These are phyloP conservation scores for Brenthis hecate DNA, from an alignment of 2,888 invertebrate genomes.

Conservation along the genomic window DNA sequence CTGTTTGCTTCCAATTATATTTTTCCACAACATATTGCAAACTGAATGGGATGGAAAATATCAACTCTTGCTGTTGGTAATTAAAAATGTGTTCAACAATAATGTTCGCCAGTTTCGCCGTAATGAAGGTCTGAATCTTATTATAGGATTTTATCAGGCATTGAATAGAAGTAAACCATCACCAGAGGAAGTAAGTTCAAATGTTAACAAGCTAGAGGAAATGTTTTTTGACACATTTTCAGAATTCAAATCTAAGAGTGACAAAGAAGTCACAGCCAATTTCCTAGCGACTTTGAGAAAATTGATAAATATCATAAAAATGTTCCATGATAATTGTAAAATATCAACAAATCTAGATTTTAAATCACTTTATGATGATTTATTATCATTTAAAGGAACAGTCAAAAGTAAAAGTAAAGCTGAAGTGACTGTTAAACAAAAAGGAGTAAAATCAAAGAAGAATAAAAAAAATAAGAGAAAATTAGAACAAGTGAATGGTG, in stretches of 20 bases:
- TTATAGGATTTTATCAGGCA: conserved; percentile 85
- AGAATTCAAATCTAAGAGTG: conserved; percentile 60
- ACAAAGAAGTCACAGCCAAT: conserved; percentile 79
- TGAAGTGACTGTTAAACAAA: conserved; percentile 43
- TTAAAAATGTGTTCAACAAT: conserved; percentile 83
- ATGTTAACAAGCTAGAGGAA: conserved; percentile 70
- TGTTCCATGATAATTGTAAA: conserved; percentile 68
- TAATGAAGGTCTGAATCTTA: conserved; percentile 85
- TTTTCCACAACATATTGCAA: conserved; percentile 85
- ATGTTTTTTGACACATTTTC: conserved; percentile 69
- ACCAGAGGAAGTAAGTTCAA: conserved; percentile 54
- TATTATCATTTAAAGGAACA: conserved; percentile 56
- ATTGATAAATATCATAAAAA: conserved; percentile 77
- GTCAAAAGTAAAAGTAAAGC: conserved; percentile 52
- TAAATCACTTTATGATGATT: conserved; percentile 42
- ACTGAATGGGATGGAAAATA: conserved; percentile 85
- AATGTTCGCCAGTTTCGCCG: conserved; percentile 85
- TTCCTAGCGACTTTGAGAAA: conserved; percentile 80
- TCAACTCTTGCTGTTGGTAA: conserved; percentile 80
- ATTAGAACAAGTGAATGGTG: conserved; percentile 55
- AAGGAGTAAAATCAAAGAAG: conserved; percentile 45
- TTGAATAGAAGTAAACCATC: conserved; percentile 72
- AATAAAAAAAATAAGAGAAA: conserved; percentile 68
- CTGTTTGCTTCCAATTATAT: conserved; percentile 84
- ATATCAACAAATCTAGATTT: conserved; percentile 61